phyloP scores from a whole-genome alignment of 2,113 vertebrate species.

The Arenaria interpres region DNA sequence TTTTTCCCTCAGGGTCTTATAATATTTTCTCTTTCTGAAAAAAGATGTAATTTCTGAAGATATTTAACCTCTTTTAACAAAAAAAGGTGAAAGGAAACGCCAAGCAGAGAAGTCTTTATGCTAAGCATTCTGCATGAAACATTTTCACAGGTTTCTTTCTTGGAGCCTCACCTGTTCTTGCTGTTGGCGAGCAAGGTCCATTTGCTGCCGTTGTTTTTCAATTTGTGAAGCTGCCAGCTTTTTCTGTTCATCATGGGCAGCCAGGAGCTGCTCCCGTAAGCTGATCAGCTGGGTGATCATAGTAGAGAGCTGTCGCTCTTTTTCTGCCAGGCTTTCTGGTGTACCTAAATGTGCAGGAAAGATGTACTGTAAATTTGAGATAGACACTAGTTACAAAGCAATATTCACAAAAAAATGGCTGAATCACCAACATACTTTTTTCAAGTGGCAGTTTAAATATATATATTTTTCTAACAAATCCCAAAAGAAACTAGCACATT shows the following conservation, averaged over 20 bases:
- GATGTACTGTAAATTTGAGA: slow-evolving; percentile 48
- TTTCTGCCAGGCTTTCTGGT: slow-evolving; percentile 97
- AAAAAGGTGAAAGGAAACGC: not conserved
- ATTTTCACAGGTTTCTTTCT: slow-evolving; percentile 32
- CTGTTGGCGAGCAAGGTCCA: slow-evolving; percentile 98
- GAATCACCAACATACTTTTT: not conserved
- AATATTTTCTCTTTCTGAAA: not conserved
- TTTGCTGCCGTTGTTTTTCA: slow-evolving; percentile 98
- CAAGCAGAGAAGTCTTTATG: not conserved
- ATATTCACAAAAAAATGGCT: not conserved
- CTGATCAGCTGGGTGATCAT: slow-evolving; percentile 99
- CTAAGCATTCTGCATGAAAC: not conserved
- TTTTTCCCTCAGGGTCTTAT: not conserved
- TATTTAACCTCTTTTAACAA: not conserved
- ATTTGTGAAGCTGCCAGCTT: slow-evolving; percentile 98
- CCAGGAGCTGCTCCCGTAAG: slow-evolving; percentile 96
- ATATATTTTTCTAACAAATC: slow-evolving; percentile 5
- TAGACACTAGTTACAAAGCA: not conserved
- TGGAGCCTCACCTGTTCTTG: slow-evolving; percentile 92
- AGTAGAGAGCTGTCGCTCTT: slow-evolving; percentile 97
- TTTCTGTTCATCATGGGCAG: slow-evolving; percentile 97
- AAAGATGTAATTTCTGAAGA: not conserved
- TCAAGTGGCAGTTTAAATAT: not conserved
- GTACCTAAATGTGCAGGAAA: slow-evolving; percentile 82
- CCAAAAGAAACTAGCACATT: not conserved